Evolutionary conservation across 1,140 invertebrate species (phyloP).

Genomic region (Drosophila nigrodunni): DNA sequence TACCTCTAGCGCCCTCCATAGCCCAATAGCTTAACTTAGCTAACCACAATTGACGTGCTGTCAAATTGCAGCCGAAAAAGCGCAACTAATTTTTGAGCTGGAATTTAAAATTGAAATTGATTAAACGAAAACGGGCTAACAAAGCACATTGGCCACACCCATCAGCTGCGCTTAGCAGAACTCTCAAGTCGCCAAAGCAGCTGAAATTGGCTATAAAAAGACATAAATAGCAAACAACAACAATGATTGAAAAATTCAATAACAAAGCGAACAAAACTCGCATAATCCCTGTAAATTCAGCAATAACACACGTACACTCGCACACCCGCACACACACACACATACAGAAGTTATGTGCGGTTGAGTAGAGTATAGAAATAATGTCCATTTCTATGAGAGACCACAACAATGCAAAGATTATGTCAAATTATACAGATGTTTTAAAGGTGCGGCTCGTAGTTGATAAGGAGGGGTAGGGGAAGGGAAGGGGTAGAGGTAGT

Average conservation of each 20-base stretch:
- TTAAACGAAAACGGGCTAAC: not conserved
- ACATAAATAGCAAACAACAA: not conserved
- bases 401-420: conserved; percentile 77
- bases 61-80: conserved; percentile 32
- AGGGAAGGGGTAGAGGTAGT: not conserved
- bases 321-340: conserved; percentile 28
- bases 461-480: not conserved
- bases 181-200: conserved; percentile 8
- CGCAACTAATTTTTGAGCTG: conserved; percentile 38
- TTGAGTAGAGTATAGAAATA: conserved; percentile 14
- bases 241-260: conserved; percentile 11
- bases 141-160: conserved; percentile 21
- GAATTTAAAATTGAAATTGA: conserved; percentile 10
- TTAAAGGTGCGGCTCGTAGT: conserved; percentile 46
- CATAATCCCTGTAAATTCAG: conserved; percentile 33
- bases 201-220: conserved; percentile 37
- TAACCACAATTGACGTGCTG: not conserved
- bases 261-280: conserved; percentile 5
- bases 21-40: not conserved
- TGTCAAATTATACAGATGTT: conserved; percentile 80
- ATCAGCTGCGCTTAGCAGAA: conserved; percentile 1
- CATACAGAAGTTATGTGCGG: conserved; percentile 20
- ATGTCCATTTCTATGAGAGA: conserved; percentile 55
- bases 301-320: conserved; percentile 34
- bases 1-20: conserved; percentile 8